Conservation (phyloP, 2,797 vertebrate genomes). For the Emys orbicularis region DNA sequence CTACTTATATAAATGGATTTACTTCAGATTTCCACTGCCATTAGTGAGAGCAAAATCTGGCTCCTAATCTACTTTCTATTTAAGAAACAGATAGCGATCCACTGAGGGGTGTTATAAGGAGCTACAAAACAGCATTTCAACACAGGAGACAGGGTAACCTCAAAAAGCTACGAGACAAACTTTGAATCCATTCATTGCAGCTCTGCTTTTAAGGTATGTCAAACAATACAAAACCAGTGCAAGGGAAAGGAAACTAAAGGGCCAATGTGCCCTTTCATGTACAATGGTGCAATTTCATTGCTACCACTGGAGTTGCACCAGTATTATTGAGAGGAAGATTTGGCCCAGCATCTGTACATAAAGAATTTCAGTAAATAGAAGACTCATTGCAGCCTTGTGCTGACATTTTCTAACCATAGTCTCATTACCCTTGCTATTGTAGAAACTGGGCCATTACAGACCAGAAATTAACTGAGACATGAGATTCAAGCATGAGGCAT, state of each 20-base stretch:
- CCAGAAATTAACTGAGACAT: fast-evolving
- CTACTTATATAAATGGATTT: not conserved
- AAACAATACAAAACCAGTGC: not conserved
- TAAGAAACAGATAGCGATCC: not conserved
- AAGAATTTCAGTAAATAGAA: not conserved
- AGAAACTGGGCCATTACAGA: not conserved
- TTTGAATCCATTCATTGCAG: not conserved
- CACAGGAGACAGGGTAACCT: not conserved
- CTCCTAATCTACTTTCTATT: not conserved
- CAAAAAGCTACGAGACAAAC: not conserved
- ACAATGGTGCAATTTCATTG: not conserved
- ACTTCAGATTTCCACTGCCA: not conserved
- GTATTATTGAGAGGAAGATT: not conserved
- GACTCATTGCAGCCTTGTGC: not conserved
- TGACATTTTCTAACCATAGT: not conserved
- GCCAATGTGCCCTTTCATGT: not conserved
- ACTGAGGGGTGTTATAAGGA: not conserved
- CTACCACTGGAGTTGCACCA: not conserved
- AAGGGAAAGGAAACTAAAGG: not conserved
- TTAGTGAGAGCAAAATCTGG: not conserved
- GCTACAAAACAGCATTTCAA: not conserved
- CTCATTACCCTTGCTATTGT: not conserved
- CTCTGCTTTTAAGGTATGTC: not conserved
- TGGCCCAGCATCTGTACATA: not conserved
- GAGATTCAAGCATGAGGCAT: not conserved